Evolutionary conservation across 2,888 invertebrate genomes (phyloP).

Genomic region (Clunio marinus): DNA sequence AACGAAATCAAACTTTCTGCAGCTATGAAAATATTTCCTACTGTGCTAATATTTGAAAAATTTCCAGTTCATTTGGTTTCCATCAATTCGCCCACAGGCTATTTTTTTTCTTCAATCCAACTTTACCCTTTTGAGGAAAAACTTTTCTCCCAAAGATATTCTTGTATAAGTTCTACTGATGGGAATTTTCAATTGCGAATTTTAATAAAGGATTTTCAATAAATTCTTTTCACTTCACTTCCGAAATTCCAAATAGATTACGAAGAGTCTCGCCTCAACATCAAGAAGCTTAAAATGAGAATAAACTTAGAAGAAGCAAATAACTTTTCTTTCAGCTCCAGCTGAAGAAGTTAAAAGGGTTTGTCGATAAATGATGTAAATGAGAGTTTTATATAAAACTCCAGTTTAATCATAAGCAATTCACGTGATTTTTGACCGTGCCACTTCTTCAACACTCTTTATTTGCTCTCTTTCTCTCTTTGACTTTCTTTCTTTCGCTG

Average conservation of each 20-base stretch:
- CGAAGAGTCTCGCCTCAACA: not conserved
- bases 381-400: not conserved
- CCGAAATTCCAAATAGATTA: not conserved
- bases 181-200: conserved; percentile 2
- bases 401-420: too few species aligned
- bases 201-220: conserved; percentile 9
- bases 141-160: not conserved
- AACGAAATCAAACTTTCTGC: not conserved
- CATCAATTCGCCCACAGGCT: not conserved
- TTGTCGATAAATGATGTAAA: not conserved
- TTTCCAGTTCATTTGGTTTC: conserved; percentile 2
- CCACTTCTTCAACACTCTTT: not conserved
- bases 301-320: conserved; percentile 30
- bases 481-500: conserved; percentile 23
- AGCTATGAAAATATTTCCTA: not conserved
- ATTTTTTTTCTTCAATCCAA: not conserved
- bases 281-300: conserved; percentile 31
- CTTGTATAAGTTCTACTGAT: too few species aligned
- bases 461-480: conserved; percentile 31
- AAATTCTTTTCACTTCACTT: not conserved
- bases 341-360: conserved; percentile 25
- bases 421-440: not conserved
- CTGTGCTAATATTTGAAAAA: conserved; percentile 13
- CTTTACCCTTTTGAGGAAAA: not conserved
- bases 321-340: conserved; percentile 27